These are phyloP conservation scores for Chrysopilus asiliformis DNA, from an alignment of 2,888 invertebrate genomes.

Conservation along the genomic window DNA sequence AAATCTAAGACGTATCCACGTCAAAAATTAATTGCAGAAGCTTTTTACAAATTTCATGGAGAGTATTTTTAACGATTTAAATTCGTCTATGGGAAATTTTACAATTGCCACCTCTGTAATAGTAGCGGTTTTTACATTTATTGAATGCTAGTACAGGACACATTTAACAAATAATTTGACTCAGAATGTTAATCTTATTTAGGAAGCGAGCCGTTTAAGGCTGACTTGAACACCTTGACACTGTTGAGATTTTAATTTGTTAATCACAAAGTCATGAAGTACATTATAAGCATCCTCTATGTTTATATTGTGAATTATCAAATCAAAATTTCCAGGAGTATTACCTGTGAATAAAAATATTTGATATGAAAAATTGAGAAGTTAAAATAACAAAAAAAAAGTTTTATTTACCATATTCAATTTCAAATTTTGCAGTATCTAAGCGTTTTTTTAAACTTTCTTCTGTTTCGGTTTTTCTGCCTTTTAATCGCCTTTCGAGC, in stretches of 20 bases:
- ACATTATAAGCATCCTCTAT: conserved; percentile 66
- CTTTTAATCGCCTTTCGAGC: conserved; percentile 57
- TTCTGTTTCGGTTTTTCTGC: conserved; percentile 81
- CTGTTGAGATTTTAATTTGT: conserved; percentile 44
- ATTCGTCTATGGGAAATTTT: too few species aligned
- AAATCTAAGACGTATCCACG: too few species aligned
- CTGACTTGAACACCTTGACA: conserved; percentile 36
- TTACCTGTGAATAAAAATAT: conserved; percentile 34
- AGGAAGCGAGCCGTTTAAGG: too few species aligned
- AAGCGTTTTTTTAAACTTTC: conserved; percentile 70
- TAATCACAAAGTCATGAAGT: conserved; percentile 53
- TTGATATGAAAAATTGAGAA: neutral
- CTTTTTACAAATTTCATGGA: too few species aligned
- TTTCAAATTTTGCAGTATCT: conserved; percentile 62
- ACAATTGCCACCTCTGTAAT: too few species aligned
- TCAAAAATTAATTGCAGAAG: too few species aligned
- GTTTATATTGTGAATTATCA: conserved; percentile 68
- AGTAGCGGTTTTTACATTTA: too few species aligned
- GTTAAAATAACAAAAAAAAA: neutral
- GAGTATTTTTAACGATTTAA: too few species aligned
- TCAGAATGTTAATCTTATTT: too few species aligned
- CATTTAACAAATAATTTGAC: too few species aligned
- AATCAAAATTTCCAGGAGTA: conserved; percentile 66
- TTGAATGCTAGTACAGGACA: too few species aligned
- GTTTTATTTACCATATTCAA: conserved; percentile 57